Base-by-base conservation (phyloP, 1,140 invertebrate species). In the Papilio aristodemus region DNA sequence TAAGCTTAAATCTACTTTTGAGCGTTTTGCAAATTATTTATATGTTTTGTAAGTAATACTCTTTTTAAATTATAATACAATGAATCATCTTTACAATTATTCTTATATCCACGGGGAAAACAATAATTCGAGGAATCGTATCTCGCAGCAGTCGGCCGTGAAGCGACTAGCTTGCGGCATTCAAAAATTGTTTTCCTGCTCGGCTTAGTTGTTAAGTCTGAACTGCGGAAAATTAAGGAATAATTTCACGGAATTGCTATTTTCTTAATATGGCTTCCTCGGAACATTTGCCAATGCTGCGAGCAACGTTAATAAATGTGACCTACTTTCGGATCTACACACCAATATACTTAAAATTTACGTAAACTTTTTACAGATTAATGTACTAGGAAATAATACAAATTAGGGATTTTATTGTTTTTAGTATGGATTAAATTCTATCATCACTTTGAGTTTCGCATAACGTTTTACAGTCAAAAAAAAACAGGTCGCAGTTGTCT, bases 241-340 rank as follows among this genome's bases (percentile, higher is more conserved):
- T 38, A 62, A 62, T 62, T 62, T 62, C 59, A 62, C 36, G 32
- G 59, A 62, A 62, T 62, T 37, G 59, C 59, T 37, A 39, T 62
- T 62, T 62, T 62, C 59, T 62, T 62, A 62, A 19, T 62, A 38
- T 62, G 9, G 14, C 10, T 38, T 17, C 14, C 14, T 38, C 32
- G 46, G 46, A 22, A 54, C 46, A 54, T 54, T 54, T 54, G 17
- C 46, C 11, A 19, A 54, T 54, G 46, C 46, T 54, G 46, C 46
- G 46, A 54, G 46, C 46, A 0, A 22, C 17, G 46, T 54, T 54
- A 25, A 32, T 32, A 32, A 54, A 54, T 54, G 46, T 54, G 46
- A 22, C 46, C 46, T 14, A 54, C 46, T 54, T 54, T 54, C 46
- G 9, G 22, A 3, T 32, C 19, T 54, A 14, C 19, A 54, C 19